phyloP scores from a whole-genome alignment of 2,113 vertebrate species.

The Brachyistius frenatus region DNA sequence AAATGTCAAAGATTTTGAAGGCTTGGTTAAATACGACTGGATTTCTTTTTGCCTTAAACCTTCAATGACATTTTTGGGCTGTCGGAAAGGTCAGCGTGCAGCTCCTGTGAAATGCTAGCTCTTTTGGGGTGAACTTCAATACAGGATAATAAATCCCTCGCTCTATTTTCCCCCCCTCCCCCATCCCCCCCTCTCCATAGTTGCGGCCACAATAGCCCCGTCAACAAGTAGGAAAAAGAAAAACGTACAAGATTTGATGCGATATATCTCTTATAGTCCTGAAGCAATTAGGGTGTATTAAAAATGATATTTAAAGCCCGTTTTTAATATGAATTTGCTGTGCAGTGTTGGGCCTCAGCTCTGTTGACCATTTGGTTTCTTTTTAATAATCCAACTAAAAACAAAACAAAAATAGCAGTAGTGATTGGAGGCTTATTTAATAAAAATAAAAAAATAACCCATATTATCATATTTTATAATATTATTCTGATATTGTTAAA shows the following conservation, averaged over 20 bases:
- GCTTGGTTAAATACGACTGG: slow-evolving; percentile 84
- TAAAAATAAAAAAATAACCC: too few relatives aligned
- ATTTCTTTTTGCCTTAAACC: slow-evolving; percentile 83
- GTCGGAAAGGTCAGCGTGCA: slow-evolving; percentile 82
- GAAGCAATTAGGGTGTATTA: slow-evolving; percentile 22
- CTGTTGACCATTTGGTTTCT: too few relatives aligned
- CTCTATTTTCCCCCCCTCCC: slow-evolving; percentile 55
- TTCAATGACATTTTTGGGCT: slow-evolving; percentile 84
- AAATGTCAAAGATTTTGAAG: slow-evolving; percentile 87
- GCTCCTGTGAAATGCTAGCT: slow-evolving; percentile 82
- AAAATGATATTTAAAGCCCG: not conserved
- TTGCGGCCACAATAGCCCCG: slow-evolving; percentile 63
- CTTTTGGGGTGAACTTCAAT: slow-evolving; percentile 84
- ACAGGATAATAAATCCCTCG: slow-evolving; percentile 80
- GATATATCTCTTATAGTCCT: slow-evolving; percentile 43
- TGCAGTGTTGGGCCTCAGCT: too few relatives aligned
- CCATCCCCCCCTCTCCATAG: slow-evolving; percentile 60
- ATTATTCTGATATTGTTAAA: too few relatives aligned
- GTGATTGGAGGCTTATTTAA: too few relatives aligned
- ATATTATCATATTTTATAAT: too few relatives aligned
- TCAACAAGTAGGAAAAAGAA: slow-evolving; percentile 68
- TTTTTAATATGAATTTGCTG: too few relatives aligned
- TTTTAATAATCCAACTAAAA: too few relatives aligned
- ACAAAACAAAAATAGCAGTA: too few relatives aligned
- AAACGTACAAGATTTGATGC: slow-evolving; percentile 48